Base-by-base conservation (phyloP, 1,140 invertebrate species). In the Drosophila auraria region DNA sequence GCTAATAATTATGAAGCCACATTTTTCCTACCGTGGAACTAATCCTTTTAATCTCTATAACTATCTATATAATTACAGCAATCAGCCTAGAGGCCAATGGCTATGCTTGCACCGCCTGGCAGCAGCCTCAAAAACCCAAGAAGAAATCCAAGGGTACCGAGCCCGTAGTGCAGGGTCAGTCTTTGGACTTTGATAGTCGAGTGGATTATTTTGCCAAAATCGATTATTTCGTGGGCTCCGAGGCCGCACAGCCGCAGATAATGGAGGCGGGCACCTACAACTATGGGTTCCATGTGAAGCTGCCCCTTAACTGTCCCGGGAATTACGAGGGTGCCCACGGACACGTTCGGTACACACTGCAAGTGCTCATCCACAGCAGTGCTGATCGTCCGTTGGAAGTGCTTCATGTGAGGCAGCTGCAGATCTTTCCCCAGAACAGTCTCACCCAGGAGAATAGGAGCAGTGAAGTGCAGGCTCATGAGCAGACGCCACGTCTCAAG, bases 321-420 rank as follows among this genome's bases (percentile, higher is more conserved):
- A 96, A 95, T 42, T 97, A 96, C 93, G 96, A 96, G 82, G 95
- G 95, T 0, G 94, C 95, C 42, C 94, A 95, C 87, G 96, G 96
- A 2, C 94, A 95, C 77, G 93, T 97, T 56, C 93, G 96, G 15
- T 97, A 97, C 86, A 95, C 94, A 54, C 89, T 96, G 5, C 96
- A 96, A 92, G 95, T 93, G 25, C 66, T 89, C 14, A 30, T 83
- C 89, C 96, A 96, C 95, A 95, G 65, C 95, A 95, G 83, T 95
- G 96, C 93, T 93, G 66, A 82, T 95, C 80, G 95, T 95, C 80
- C 94, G 92, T 47, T 96, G 95, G 79, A 94, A 93, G 53, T 96
- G 96, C 93, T 94, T 89, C 72, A 94, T 94, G 9, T 95, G 95
- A 83, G 96, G 94, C 42, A 95, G 96, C n/a, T 94, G 95, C 33